Evolutionary conservation across 64 coral and sea anemone species (phyloP).

Genomic region (Orbicella faveolata): DNA sequence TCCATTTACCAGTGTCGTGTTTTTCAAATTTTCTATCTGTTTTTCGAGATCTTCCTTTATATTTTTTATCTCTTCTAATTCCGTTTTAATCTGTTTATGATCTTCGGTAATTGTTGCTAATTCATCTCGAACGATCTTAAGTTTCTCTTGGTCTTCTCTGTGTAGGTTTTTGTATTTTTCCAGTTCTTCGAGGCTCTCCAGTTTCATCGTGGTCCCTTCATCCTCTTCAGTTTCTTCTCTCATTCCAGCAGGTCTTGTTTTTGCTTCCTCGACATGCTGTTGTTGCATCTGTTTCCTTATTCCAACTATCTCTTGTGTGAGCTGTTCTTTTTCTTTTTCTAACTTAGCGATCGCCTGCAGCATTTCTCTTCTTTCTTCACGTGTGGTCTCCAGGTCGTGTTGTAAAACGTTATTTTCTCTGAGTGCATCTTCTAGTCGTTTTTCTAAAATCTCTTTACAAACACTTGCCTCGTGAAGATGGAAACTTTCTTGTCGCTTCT

Average conservation of each 20-base stretch:
- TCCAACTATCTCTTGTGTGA: conserved; percentile 1
- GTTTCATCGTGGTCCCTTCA: background rate
- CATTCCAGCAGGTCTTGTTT: background rate
- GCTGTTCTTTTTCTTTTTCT: conserved; percentile 34
- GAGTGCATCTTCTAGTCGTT: conserved; percentile 70
- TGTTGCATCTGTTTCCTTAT: background rate
- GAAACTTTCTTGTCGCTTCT: conserved; percentile 54
- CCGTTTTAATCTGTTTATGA: conserved; percentile 1
- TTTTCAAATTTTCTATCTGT: background rate
- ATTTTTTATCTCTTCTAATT: background rate
- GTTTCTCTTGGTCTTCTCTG: background rate
- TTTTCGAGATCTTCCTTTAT: conserved; percentile 17
- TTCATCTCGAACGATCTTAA: background rate
- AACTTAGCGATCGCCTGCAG: conserved; percentile 15
- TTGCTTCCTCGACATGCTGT: background rate
- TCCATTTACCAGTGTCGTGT: background rate
- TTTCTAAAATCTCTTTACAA: conserved; percentile 89
- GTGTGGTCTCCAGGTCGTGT: conserved; percentile 51
- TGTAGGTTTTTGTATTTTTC: background rate
- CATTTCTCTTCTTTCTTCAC: conserved; percentile 45
- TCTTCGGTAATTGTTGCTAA: background rate
- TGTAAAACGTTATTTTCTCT: conserved; percentile 60
- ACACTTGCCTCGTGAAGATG: conserved; percentile 78
- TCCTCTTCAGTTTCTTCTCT: background rate
- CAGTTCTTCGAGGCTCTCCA: background rate